Percentiles rank a stretch among this genome's conserved stretches.
phyloP scores from a whole-genome alignment of 2,113 vertebrate species.

The Panthera uncia region DNA sequence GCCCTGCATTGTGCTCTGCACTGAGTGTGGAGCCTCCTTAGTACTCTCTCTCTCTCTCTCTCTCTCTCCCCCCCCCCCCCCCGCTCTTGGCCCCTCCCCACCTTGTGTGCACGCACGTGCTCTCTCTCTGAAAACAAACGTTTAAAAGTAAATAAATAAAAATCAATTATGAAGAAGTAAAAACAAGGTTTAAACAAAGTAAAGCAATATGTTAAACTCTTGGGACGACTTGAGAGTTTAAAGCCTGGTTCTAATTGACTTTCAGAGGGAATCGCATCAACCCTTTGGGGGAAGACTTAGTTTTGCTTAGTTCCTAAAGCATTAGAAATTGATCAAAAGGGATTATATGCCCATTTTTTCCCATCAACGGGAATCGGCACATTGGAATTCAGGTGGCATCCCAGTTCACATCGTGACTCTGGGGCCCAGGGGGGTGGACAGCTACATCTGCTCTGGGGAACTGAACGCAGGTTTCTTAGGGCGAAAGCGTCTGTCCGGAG shows the following conservation, averaged over 20 bases:
- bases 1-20: too few relatives aligned
- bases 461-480: background rate
- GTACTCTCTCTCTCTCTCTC: too few relatives aligned
- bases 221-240: background rate
- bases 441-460: too few relatives aligned
- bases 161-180: background rate
- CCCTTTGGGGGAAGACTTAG: background rate
- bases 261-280: background rate
- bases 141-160: background rate
- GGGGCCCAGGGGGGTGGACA: background rate
- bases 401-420: background rate
- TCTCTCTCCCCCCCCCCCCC: too few relatives aligned
- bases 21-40: too few relatives aligned
- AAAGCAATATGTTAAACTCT: background rate
- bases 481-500: accelerated
- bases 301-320: background rate
- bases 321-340: background rate
- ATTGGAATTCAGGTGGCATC: background rate
- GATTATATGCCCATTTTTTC: background rate
- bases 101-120: too few relatives aligned
- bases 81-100: too few relatives aligned
- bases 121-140: too few relatives aligned
- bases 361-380: background rate
- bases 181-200: background rate
- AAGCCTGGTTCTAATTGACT: background rate